phyloP scores from a whole-genome alignment of 2,888 invertebrate genomes.

The Germaria angustata region DNA sequence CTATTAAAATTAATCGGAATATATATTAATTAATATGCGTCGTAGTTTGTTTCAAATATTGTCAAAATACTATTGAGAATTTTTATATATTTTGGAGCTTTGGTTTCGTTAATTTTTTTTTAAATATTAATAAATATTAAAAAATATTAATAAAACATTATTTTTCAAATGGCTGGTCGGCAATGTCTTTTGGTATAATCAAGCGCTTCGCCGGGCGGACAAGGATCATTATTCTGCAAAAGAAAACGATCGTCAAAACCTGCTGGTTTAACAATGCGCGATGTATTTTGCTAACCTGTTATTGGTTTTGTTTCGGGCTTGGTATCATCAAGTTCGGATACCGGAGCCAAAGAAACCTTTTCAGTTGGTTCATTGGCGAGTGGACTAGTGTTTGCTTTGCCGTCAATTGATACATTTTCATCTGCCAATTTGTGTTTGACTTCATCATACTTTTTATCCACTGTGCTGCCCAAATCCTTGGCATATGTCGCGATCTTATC shows the following conservation, averaged over 20 bases:
- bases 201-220: constrained; percentile 66
- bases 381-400: not conserved
- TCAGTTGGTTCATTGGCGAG: constrained; percentile 72
- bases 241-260: constrained; percentile 71
- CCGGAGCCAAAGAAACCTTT: constrained; percentile 73
- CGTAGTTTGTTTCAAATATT: too few relatives aligned
- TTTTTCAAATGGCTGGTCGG: constrained; percentile 41
- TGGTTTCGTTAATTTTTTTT: too few relatives aligned
- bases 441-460: constrained; percentile 75
- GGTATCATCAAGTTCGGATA: constrained; percentile 49
- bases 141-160: not conserved
- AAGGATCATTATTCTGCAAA: constrained; percentile 68
- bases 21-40: too few relatives aligned
- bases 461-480: constrained; percentile 73
- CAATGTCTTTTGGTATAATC: constrained; percentile 66
- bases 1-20: too few relatives aligned
- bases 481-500: constrained; percentile 74
- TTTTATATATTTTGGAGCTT: too few relatives aligned
- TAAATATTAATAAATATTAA: not conserved
- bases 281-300: constrained; percentile 65
- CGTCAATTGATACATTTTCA: constrained; percentile 28
- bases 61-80: too few relatives aligned
- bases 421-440: constrained; percentile 76
- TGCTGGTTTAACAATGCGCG: constrained; percentile 49
- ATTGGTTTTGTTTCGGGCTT: constrained; percentile 56